These are phyloP conservation scores for Lordiphosa andalusiaca DNA, from an alignment of 2,888 invertebrate genomes.

Conservation along the genomic window DNA sequence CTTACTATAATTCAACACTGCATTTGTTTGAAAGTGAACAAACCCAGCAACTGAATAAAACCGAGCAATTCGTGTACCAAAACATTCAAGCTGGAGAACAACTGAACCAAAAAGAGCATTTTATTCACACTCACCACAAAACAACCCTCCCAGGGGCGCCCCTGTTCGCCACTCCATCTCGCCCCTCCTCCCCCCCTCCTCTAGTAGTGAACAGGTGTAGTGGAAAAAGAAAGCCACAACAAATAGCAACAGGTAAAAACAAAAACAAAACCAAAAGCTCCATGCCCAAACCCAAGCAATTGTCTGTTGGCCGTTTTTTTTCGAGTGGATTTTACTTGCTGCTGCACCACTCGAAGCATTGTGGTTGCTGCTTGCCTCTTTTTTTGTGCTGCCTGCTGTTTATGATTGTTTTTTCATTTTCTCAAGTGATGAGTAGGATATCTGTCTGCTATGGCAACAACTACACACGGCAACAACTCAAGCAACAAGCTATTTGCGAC, in stretches of 20 bases:
- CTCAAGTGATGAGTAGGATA: slow-evolving; percentile 77
- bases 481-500: slow-evolving; percentile 74
- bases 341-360: slow-evolving; percentile 53
- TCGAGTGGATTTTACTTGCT: slow-evolving; percentile 68
- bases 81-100: no score
- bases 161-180: no score
- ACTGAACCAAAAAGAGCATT: no score
- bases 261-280: slow-evolving; percentile 23
- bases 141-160: no score
- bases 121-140: no score
- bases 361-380: slow-evolving; percentile 34
- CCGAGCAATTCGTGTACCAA: no score
- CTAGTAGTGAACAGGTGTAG: slow-evolving; percentile 59
- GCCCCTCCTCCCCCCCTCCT: slow-evolving; percentile 4
- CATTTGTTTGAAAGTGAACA: no score
- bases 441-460: slow-evolving; percentile 61
- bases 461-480: slow-evolving; percentile 11
- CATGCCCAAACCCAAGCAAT: slow-evolving; percentile 18
- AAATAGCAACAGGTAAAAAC: slow-evolving; percentile 62
- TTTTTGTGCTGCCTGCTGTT: slow-evolving; percentile 59
- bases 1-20: no score
- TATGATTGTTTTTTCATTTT: slow-evolving; percentile 75
- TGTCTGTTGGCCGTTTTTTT: slow-evolving; percentile 38
- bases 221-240: slow-evolving; percentile 56
- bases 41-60: no score